These are phyloP conservation scores for Argopecten irradians DNA, from an alignment of 1,140 invertebrate species.

Conservation along the genomic window DNA sequence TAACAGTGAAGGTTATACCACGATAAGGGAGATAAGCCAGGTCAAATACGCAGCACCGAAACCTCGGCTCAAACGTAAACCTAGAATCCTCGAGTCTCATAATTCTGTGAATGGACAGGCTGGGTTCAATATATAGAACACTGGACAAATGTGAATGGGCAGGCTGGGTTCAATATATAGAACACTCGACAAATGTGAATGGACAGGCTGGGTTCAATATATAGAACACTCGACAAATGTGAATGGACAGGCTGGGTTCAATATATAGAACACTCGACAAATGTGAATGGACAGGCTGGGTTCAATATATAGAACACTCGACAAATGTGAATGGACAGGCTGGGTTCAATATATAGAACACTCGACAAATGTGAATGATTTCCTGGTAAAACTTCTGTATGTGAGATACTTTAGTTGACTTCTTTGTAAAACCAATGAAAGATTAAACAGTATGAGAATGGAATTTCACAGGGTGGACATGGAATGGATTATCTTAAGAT, in stretches of 20 bases:
- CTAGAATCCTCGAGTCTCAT: neutral
- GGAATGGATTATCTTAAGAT: neutral
- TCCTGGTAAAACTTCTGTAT: neutral
- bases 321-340: neutral
- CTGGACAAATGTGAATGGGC: neutral
- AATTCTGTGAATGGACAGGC: neutral
- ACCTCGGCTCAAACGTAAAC: neutral
- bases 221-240: neutral
- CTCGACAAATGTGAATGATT: neutral
- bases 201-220: too few species aligned
- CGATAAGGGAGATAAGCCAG: neutral
- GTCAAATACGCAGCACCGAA: neutral
- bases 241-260: neutral
- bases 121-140: neutral
- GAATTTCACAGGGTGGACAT: neutral
- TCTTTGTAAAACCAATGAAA: neutral
- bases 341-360: neutral
- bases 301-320: neutral
- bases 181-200: neutral
- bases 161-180: too few species aligned
- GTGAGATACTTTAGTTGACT: neutral
- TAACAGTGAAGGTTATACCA: neutral
- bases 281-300: neutral
- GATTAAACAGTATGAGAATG: neutral
- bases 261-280: neutral